These are phyloP conservation scores for Poeciliopsis prolifica DNA, from an alignment of 2,113 vertebrate species.

Conservation along the genomic window DNA sequence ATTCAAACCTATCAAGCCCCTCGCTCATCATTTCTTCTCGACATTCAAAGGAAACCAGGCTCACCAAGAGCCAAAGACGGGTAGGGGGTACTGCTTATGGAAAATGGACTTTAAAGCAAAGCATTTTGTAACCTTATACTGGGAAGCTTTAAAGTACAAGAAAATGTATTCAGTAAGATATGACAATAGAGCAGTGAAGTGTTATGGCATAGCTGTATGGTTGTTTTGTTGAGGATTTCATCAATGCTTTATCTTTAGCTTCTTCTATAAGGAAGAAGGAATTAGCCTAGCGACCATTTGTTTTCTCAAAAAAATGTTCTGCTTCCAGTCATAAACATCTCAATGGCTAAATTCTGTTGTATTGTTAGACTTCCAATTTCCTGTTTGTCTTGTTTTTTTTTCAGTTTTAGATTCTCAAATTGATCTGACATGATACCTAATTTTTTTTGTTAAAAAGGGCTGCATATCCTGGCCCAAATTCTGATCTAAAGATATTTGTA, in stretches of 20 bases:
- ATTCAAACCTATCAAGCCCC: slow-evolving; percentile 33
- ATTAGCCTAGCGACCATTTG: slow-evolving; percentile 46
- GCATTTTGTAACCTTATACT: background rate
- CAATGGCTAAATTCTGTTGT: background rate
- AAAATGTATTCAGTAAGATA: slow-evolving; percentile 5
- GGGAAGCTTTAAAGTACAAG: background rate
- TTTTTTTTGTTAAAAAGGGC: background rate
- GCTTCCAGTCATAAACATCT: background rate
- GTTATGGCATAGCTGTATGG: slow-evolving; percentile 8
- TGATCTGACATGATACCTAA: background rate
- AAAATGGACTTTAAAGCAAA: slow-evolving; percentile 4
- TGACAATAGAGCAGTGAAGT: slow-evolving; percentile 21
- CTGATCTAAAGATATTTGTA: background rate
- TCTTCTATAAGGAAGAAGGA: slow-evolving; percentile 24
- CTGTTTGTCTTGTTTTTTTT: background rate
- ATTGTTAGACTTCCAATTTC: too few relatives aligned
- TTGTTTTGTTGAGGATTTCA: slow-evolving; percentile 40
- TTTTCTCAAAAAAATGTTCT: background rate
- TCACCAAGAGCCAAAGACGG: slow-evolving; percentile 8
- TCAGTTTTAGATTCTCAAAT: background rate
- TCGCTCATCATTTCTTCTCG: slow-evolving; percentile 29
- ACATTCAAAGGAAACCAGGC: slow-evolving; percentile 30
- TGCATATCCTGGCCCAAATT: background rate
- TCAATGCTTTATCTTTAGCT: slow-evolving; percentile 49
- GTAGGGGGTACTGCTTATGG: background rate